A percentile compares a stretch with the other conserved stretches of the same genome.
These are phyloP conservation scores for Neolamprologus ventralis DNA, from an alignment of 2,113 vertebrate genomes.

Conservation along the genomic window DNA sequence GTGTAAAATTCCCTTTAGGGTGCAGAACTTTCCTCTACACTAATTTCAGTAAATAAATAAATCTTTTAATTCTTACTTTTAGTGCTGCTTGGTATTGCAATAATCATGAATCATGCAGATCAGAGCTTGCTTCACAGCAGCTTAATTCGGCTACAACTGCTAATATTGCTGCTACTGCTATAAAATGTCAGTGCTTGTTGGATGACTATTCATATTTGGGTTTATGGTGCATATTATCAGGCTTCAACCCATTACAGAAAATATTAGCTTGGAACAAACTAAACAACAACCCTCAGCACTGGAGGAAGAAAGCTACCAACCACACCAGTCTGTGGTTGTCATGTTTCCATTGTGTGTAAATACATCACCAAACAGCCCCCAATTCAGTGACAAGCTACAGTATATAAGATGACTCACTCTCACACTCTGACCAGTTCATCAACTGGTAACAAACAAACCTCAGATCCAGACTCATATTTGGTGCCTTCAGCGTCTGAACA, in stretches of 20 bases:
- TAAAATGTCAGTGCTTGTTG: background rate
- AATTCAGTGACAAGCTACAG: background rate
- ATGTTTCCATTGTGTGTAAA: background rate
- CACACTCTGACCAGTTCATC: background rate
- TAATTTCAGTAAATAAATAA: fast-evolving
- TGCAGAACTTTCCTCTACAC: background rate
- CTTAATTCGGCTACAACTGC: background rate
- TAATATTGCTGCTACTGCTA: background rate
- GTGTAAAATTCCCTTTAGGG: background rate
- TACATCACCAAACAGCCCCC: background rate
- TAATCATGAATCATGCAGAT: fast-evolving
- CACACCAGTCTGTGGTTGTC: fast-evolving
- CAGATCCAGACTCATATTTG: background rate
- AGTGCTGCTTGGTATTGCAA: fast-evolving
- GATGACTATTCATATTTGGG: background rate
- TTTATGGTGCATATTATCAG: background rate
- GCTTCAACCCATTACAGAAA: background rate
- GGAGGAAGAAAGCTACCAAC: background rate
- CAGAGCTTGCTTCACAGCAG: background rate
- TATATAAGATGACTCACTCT: background rate
- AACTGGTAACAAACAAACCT: background rate
- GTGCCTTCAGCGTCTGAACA: background rate
- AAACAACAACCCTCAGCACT: background rate
- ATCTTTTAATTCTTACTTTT: background rate
- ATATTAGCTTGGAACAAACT: background rate